Conservation (phyloP, 2,113 vertebrate genomes). For the Oreotrochilus melanogaster region DNA sequence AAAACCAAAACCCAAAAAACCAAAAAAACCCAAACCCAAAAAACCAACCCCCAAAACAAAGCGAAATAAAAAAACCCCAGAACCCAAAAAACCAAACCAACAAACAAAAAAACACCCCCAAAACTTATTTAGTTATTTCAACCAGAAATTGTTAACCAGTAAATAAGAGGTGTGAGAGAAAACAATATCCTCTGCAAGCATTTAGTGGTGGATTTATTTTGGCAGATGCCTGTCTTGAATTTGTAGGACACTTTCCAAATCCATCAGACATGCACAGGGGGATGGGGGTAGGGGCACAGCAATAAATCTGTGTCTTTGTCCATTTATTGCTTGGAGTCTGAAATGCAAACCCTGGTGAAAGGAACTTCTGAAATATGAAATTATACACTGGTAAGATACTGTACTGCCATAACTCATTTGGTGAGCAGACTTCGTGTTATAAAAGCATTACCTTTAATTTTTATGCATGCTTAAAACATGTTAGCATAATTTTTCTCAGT, state of each 20-base stretch:
- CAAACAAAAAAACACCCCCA: too few species aligned
- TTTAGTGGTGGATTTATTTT: background rate
- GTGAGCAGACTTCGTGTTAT: background rate
- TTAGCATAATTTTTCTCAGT: background rate
- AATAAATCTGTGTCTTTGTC: background rate
- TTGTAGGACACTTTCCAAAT: constrained; percentile 3
- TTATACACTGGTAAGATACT: background rate
- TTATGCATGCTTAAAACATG: background rate
- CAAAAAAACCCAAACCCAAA: too few species aligned
- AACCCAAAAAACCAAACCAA: too few species aligned
- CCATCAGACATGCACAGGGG: background rate
- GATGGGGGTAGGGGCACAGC: too few species aligned
- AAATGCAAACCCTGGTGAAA: background rate
- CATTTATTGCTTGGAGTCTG: background rate
- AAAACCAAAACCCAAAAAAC: too few species aligned
- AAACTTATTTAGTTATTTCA: background rate
- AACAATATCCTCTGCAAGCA: background rate
- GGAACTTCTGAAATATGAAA: background rate
- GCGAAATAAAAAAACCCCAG: too few species aligned
- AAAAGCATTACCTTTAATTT: background rate
- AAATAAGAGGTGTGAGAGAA: background rate
- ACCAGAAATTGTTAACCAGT: background rate
- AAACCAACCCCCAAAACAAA: too few species aligned
- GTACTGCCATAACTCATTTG: background rate
- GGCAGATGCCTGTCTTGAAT: background rate